Evolutionary conservation across 2,888 invertebrate genomes (phyloP).

Genomic region (Cremastinae sp.): DNA sequence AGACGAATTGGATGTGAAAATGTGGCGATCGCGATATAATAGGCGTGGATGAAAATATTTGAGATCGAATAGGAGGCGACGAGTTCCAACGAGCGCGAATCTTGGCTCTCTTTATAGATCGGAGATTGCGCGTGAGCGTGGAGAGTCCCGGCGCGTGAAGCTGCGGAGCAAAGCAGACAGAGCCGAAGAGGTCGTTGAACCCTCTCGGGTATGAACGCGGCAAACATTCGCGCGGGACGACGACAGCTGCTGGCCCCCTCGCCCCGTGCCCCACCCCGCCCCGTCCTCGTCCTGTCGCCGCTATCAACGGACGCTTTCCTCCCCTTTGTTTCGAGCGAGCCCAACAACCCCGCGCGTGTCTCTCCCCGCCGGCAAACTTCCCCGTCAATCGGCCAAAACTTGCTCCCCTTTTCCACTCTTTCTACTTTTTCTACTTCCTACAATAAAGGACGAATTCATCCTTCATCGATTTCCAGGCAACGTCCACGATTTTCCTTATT

Average conservation of each 20-base stretch:
- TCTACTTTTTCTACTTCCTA: background rate
- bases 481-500: too few relatives aligned
- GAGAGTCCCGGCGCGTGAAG: constrained; percentile 63
- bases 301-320: constrained; percentile 11
- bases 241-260: constrained; percentile 60
- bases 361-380: constrained; percentile 1
- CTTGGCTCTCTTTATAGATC: constrained; percentile 57
- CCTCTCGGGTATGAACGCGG: constrained; percentile 51
- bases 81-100: constrained; percentile 36
- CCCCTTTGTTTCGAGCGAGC: constrained; percentile 25
- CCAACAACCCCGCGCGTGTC: constrained; percentile 20
- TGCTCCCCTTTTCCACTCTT: too few relatives aligned
- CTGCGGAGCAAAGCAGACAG: constrained; percentile 69
- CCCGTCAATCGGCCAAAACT: background rate
- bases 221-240: constrained; percentile 64
- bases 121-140: constrained; percentile 26
- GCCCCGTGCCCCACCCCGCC: constrained; percentile 21
- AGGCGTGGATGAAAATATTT: too few relatives aligned
- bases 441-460: background rate
- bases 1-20: too few relatives aligned
- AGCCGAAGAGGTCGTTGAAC: constrained; percentile 71
- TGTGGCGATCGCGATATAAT: too few relatives aligned
- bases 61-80: constrained; percentile 8
- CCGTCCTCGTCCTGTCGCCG: constrained; percentile 7
- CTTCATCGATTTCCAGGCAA: too few relatives aligned